phyloP scores from a whole-genome alignment of 2,888 invertebrate genomes.

The Drosophila stalkeri region DNA sequence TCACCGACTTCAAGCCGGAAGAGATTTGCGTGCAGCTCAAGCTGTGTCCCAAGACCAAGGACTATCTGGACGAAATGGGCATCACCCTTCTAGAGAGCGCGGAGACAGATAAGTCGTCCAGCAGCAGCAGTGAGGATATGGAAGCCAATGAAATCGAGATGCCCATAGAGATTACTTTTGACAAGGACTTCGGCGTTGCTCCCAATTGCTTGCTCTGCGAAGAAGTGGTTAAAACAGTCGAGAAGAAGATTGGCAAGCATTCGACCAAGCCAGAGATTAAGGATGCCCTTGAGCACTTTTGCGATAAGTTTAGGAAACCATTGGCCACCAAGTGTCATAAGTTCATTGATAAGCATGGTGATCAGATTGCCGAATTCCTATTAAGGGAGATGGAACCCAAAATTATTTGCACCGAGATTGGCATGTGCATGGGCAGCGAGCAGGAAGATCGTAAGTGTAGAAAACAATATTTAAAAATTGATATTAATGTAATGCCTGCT shows the following conservation, averaged over 20 bases:
- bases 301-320: constrained; percentile 76
- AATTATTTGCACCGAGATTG: constrained; percentile 89
- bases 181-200: constrained; percentile 54
- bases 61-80: constrained; percentile 82
- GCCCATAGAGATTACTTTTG: constrained; percentile 74
- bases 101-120: constrained; percentile 44
- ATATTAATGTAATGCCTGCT: not conserved
- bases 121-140: constrained; percentile 55
- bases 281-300: constrained; percentile 78
- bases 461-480: not conserved
- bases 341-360: constrained; percentile 91
- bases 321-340: constrained; percentile 88
- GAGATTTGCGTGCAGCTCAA: constrained; percentile 92
- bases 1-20: constrained; percentile 90
- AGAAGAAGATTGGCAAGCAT: constrained; percentile 81
- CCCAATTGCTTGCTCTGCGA: constrained; percentile 83
- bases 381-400: constrained; percentile 89
- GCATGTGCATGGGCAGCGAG: constrained; percentile 86
- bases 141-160: constrained; percentile 77
- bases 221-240: constrained; percentile 79
- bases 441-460: constrained; percentile 81
- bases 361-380: constrained; percentile 89
- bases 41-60: constrained; percentile 88
- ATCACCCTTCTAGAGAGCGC: constrained; percentile 60
- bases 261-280: constrained; percentile 82